Evolutionary conservation across 1,140 invertebrate species (phyloP).

Genomic region (Nixonia krombeini): DNA sequence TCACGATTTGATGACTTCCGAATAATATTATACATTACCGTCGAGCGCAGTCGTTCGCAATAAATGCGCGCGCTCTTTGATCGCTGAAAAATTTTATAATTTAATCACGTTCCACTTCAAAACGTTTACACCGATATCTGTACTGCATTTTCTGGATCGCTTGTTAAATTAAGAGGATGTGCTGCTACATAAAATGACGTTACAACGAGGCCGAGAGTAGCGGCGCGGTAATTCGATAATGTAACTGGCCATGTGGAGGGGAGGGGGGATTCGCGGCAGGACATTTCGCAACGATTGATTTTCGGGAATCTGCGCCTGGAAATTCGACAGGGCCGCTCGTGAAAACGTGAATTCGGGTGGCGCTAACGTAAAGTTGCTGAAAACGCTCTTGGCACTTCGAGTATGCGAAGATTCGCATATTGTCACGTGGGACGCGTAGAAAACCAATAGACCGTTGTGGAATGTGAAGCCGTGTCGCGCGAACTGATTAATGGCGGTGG

Average conservation of each 20-base stretch:
- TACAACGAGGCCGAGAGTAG: conserved; percentile 4
- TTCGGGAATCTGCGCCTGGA: too few relatives aligned
- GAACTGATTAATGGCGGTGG: too few relatives aligned
- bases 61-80: conserved; percentile 17
- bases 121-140: conserved; percentile 31
- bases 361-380: too few relatives aligned
- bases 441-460: too few relatives aligned
- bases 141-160: conserved; percentile 1
- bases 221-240: conserved; percentile 5
- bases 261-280: too few relatives aligned
- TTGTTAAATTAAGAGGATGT: conserved; percentile 26
- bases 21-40: conserved; percentile 33
- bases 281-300: too few relatives aligned
- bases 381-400: too few relatives aligned
- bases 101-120: conserved; percentile 25
- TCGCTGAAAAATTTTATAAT: conserved; percentile 34
- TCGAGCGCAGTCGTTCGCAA: conserved; percentile 19
- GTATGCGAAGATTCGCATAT: too few relatives aligned
- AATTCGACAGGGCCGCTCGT: too few relatives aligned
- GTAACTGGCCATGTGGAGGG: not conserved
- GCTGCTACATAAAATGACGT: conserved; percentile 16
- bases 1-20: conserved; percentile 32
- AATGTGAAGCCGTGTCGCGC: too few relatives aligned
- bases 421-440: too few relatives aligned
- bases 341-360: too few relatives aligned